These are phyloP conservation scores for Erythrocercus mccallii DNA, from an alignment of 2,113 vertebrate genomes.

Conservation along the genomic window DNA sequence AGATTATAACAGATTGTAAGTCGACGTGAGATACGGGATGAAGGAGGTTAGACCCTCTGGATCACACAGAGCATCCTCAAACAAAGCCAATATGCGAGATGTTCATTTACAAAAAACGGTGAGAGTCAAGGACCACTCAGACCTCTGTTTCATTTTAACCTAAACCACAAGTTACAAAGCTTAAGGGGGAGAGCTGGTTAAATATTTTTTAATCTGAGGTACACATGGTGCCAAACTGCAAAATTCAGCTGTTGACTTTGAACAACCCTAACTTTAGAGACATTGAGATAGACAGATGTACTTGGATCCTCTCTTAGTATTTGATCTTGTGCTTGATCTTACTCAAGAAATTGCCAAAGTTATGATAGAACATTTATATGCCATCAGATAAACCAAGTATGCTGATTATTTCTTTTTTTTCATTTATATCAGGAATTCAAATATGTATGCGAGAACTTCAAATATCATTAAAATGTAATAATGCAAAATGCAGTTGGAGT, in stretches of 20 bases:
- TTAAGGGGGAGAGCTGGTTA: background rate
- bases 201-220: background rate
- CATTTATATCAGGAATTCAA: conserved; percentile 58
- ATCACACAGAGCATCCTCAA: conserved; percentile 14
- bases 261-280: background rate
- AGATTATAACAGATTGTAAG: conserved; percentile 27
- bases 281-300: background rate
- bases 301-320: background rate
- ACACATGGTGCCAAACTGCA: background rate
- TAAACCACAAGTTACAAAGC: background rate
- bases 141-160: background rate
- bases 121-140: background rate
- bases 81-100: background rate
- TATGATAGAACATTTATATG: conserved; percentile 37
- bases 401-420: conserved; percentile 60
- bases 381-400: conserved; percentile 56
- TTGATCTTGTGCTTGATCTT: conserved; percentile 32
- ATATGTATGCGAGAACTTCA: conserved; percentile 65
- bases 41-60: conserved; percentile 2
- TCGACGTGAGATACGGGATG: background rate
- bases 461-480: conserved; percentile 69
- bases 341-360: conserved; percentile 22
- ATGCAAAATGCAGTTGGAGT: conserved; percentile 56
- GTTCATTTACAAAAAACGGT: background rate
- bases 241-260: background rate